These are phyloP conservation scores for Masticophis lateralis DNA, from an alignment of 2,797 vertebrate species.

Conservation along the genomic window DNA sequence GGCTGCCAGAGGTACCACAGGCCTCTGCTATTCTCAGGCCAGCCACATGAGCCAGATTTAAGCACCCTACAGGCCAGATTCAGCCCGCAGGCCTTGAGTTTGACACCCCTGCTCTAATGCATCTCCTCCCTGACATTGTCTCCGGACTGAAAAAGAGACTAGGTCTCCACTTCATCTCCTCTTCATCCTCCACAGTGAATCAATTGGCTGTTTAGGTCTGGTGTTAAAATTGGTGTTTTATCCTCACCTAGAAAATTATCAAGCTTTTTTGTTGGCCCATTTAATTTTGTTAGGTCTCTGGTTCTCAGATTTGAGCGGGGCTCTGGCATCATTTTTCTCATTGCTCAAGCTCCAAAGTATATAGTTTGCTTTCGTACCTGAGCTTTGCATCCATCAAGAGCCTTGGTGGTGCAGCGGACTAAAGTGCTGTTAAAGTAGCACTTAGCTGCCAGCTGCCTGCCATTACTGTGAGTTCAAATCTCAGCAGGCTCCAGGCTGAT, in stretches of 20 bases:
- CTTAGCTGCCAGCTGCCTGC: no score
- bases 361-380: slow-evolving; percentile 45
- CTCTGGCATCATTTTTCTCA: slow-evolving; percentile 28
- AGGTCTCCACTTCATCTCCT: background rate
- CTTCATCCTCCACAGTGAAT: slow-evolving; percentile 24
- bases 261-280: slow-evolving; percentile 29
- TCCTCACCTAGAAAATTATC: slow-evolving; percentile 23
- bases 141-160: slow-evolving; percentile 13
- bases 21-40: no score
- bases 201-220: background rate
- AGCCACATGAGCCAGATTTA: no score
- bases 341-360: slow-evolving; percentile 40
- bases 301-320: slow-evolving; percentile 45
- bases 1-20: no score
- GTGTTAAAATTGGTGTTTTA: slow-evolving; percentile 24
- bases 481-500: no score
- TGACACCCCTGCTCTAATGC: no score
- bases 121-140: background rate
- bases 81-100: no score
- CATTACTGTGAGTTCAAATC: no score
- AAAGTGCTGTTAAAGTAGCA: no score
- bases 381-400: slow-evolving; percentile 31
- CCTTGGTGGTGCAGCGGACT: no score
- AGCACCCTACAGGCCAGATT: no score
- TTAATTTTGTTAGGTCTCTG: slow-evolving; percentile 38